Evolutionary conservation across 2,113 vertebrate species (phyloP).

Genomic region (Eublepharis macularius): DNA sequence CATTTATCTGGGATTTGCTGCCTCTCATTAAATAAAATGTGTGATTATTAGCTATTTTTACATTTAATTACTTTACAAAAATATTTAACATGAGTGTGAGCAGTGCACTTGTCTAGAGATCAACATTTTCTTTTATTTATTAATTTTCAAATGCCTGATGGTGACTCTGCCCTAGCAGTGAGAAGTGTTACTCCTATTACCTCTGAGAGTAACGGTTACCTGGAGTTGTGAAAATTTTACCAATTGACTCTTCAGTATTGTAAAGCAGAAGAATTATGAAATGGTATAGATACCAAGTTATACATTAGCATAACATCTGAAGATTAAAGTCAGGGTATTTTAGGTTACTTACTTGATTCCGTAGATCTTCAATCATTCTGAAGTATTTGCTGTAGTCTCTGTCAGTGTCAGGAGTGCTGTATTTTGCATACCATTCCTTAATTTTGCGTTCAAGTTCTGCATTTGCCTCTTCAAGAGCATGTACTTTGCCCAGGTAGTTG

Average conservation of each 20-base stretch:
- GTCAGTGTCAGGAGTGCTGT: slow-evolving; percentile 53
- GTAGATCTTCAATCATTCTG: slow-evolving; percentile 63
- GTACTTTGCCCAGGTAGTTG: slow-evolving; percentile 80
- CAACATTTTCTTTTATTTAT: background rate
- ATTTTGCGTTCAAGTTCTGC: slow-evolving; percentile 73
- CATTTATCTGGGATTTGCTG: background rate
- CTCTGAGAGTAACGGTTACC: background rate
- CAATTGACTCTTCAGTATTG: background rate
- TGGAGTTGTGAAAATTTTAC: background rate
- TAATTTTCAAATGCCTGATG: background rate
- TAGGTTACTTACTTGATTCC: slow-evolving; percentile 59
- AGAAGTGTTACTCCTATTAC: background rate
- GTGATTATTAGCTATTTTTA: background rate
- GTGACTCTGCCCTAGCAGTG: background rate
- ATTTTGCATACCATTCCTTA: slow-evolving; percentile 69
- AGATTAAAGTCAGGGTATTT: background rate
- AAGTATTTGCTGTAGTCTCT: slow-evolving; percentile 64
- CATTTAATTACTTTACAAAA: background rate
- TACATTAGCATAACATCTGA: background rate
- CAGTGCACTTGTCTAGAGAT: background rate
- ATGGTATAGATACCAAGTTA: background rate
- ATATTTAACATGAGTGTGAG: background rate
- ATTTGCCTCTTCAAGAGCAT: slow-evolving; percentile 80
- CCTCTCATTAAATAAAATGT: background rate
- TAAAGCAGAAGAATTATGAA: background rate